Evolutionary conservation across 2,888 invertebrate genomes (phyloP), one percentile per base, ranked within the genome.

Genomic region (Nephrocerus scutellatus): DNA sequence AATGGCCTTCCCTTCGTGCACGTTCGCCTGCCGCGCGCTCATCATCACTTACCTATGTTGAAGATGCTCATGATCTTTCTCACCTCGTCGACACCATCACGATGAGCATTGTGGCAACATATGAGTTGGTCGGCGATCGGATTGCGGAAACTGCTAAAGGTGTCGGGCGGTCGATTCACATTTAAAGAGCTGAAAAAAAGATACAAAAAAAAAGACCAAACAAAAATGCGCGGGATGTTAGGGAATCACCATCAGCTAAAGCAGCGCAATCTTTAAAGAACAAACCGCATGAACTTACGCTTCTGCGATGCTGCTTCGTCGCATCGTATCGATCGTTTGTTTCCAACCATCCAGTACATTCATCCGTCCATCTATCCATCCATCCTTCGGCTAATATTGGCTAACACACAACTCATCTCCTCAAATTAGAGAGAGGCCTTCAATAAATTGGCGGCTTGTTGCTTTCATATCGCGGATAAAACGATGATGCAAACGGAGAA

Each of bases 381-480:
- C 50, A 51, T 49, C 52, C 53, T 58, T 53, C 48, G 59, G 59
- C 55, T 46, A 46, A 46, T 46, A 46, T 46, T 46, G 46, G 46
- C 46, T 49, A 60, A 50, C 50, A 60, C 56, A 58, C 61, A 59
- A 59, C 56, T 59, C 59, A 60, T 58, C 59, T 59, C 56, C 58
- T 60, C 53, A 60, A 59, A 60, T 59, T 60, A 54, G 57, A 56
- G 60, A 53, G 56, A 49, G 59, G 57, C 60, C 60, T 60, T 56
- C 56, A 57, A 59, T 57, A 59, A 59, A 59, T 59, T 57, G 55
- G 59, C 57, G 57, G 59, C 57, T 59, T 54, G 59, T 57, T 59
- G 54, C 56, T 56, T 59, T 59, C 53, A 55, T 57, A 57, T 59
- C 56, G 46, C 54, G 50, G 50, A 55, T 55, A 54, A 56, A 49